phyloP scores from a whole-genome alignment of 2,888 invertebrate species.

The Onthophagus sagittarius region DNA sequence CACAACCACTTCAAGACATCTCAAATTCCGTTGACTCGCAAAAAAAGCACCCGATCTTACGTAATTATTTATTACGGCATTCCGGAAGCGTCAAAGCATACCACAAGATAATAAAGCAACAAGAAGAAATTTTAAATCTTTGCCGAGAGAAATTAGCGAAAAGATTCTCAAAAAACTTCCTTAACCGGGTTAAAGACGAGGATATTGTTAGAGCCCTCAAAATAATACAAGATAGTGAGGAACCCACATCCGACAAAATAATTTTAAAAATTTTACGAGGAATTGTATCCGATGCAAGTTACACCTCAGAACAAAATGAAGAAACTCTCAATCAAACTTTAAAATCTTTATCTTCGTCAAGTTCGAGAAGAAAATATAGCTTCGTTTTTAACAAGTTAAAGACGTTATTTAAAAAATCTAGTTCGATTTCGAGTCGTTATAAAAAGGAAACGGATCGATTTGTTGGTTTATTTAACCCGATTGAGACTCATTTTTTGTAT shows the following conservation, averaged over 20 bases:
- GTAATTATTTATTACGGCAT: background rate
- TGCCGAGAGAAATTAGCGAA: background rate
- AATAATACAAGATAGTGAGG: background rate
- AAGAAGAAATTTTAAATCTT: conserved; percentile 4
- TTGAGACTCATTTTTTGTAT: background rate
- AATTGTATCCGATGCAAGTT: background rate
- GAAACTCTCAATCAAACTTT: background rate
- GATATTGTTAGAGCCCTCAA: conserved; percentile 2
- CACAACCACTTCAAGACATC: background rate
- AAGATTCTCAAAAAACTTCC: background rate
- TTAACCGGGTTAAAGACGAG: background rate
- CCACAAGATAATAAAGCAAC: background rate
- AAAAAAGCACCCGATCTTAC: background rate
- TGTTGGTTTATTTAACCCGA: too few species aligned
- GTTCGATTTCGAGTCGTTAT: background rate
- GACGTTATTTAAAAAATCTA: background rate
- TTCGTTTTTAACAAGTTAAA: background rate
- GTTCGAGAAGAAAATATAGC: background rate
- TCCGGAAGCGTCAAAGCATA: background rate
- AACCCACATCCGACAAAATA: background rate
- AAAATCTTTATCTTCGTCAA: background rate
- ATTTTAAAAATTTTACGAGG: background rate
- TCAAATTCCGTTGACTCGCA: too few species aligned
- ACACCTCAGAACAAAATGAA: background rate
- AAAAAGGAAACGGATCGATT: background rate